Evolutionary conservation across 2,888 invertebrate genomes (phyloP).

Genomic region (Acanthosepion lycidas): DNA sequence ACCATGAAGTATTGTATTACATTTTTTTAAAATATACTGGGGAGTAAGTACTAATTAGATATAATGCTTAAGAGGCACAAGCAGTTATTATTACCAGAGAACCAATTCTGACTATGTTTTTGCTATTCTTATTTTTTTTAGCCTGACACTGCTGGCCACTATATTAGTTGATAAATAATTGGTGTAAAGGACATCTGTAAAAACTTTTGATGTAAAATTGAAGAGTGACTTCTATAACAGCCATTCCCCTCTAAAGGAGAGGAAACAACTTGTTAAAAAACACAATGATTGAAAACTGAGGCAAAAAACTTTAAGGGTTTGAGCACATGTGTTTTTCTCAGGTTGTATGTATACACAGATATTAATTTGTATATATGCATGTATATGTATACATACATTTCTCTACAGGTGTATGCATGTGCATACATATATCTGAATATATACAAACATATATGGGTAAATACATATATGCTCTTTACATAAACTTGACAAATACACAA

Average conservation of each 20-base stretch:
- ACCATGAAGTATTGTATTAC: background rate
- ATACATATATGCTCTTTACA: too few species aligned
- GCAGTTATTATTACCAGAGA: background rate
- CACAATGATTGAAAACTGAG: background rate
- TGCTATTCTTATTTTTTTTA: background rate
- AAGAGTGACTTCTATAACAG: background rate
- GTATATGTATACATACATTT: background rate
- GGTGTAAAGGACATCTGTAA: background rate
- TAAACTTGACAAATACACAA: too few species aligned
- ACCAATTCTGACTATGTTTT: background rate
- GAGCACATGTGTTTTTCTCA: background rate
- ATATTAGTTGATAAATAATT: background rate
- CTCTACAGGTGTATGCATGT: too few species aligned
- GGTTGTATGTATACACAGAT: background rate
- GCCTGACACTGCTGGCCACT: background rate
- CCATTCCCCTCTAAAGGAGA: background rate
- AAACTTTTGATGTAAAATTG: slow-evolving; percentile 11
- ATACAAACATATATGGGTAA: too few species aligned
- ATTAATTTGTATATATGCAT: background rate
- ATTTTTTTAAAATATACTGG: background rate
- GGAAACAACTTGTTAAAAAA: background rate
- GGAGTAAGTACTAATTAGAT: background rate
- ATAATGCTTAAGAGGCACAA: slow-evolving; percentile 8
- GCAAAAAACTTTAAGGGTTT: background rate
- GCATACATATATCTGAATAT: too few species aligned